Conservation (phyloP, 2,113 vertebrate genomes). For the Ictalurus furcatus region DNA sequence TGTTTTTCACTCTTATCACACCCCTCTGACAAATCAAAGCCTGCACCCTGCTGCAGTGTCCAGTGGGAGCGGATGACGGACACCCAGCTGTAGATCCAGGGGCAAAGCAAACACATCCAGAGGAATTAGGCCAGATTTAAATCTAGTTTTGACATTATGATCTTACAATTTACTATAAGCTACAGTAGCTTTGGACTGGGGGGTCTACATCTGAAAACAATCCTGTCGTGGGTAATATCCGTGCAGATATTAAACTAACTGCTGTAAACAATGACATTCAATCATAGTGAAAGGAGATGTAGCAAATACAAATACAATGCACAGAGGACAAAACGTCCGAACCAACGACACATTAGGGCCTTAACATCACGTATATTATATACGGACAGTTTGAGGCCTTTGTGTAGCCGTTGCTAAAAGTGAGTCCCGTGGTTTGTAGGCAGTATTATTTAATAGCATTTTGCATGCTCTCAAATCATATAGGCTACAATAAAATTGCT, state of each 20-base stretch:
- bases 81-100: slow-evolving; percentile 61
- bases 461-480: slow-evolving; percentile 31
- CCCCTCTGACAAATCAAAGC: slow-evolving; percentile 60
- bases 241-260: not conserved
- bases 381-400: not conserved
- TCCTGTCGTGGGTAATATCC: slow-evolving; percentile 15
- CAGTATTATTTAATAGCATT: slow-evolving; percentile 2
- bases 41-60: slow-evolving; percentile 46
- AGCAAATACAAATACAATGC: not conserved
- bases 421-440: not conserved
- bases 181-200: slow-evolving; percentile 9
- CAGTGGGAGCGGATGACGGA: slow-evolving; percentile 51
- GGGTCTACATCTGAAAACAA: slow-evolving; percentile 23
- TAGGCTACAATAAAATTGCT: slow-evolving; percentile 33
- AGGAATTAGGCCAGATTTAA: slow-evolving; percentile 62
- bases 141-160: slow-evolving; percentile 59
- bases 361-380: not conserved
- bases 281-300: not conserved
- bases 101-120: slow-evolving; percentile 60
- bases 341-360: not conserved
- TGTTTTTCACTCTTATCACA: slow-evolving; percentile 54
- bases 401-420: not conserved
- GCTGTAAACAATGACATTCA: not conserved
- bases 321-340: not conserved
- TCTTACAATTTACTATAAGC: slow-evolving; percentile 60